Percentiles rank a stretch among this genome's conserved stretches.
These are phyloP conservation scores for Elysia chlorotica DNA, from an alignment of 1,140 invertebrate genomes.

Conservation along the genomic window DNA sequence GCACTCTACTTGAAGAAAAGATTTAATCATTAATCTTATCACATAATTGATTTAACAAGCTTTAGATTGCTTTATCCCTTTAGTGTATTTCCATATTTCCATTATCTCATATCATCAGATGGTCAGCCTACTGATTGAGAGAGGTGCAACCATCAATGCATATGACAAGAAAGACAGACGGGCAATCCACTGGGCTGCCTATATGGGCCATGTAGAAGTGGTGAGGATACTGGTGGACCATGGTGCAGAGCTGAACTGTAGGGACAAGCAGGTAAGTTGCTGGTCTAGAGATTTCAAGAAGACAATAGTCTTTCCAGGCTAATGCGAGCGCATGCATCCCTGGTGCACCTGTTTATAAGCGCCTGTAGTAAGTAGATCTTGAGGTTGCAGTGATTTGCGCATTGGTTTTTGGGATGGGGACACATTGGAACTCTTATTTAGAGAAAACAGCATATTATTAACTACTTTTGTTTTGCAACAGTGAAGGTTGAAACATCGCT, in stretches of 20 bases:
- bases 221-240: constrained; percentile 64
- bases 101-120: no score
- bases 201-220: constrained; percentile 67
- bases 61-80: no score
- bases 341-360: not conserved
- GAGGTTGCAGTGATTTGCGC: not conserved
- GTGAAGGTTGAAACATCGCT: no score
- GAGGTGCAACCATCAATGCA: constrained; percentile 69
- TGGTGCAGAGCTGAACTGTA: constrained; percentile 67
- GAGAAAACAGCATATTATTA: no score
- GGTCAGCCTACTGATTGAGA: constrained; percentile 66
- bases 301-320: not conserved
- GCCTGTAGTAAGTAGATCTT: not conserved
- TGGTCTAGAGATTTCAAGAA: not conserved
- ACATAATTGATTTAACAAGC: no score
- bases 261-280: constrained; percentile 66
- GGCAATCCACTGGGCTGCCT: constrained; percentile 69
- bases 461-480: no score
- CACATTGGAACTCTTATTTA: no score
- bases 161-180: constrained; percentile 70
- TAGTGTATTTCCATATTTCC: no score
- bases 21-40: no score
- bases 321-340: not conserved
- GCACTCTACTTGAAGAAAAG: no score
- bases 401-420: no score